Evolutionary conservation across 2,888 invertebrate species (phyloP).

Genomic region (Hirtodrosophila alboralis): DNA sequence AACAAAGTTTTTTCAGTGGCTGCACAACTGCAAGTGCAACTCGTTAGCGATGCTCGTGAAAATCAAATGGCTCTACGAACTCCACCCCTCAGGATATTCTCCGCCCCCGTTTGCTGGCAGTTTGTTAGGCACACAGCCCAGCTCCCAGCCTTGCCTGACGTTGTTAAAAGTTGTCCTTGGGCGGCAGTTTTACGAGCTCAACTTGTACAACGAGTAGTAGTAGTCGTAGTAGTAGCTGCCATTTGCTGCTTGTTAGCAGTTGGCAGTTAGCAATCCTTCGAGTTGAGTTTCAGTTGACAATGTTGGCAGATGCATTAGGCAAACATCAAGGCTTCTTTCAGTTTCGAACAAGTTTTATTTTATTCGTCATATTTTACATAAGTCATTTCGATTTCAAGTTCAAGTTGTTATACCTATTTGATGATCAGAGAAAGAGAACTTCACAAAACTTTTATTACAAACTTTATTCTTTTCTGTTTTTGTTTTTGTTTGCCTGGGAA

Average conservation of each 20-base stretch:
- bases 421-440: slow-evolving; percentile 42
- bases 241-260: slow-evolving; percentile 70
- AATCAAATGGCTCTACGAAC: slow-evolving; percentile 61
- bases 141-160: slow-evolving; percentile 34
- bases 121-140: slow-evolving; percentile 24
- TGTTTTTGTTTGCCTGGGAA: slow-evolving; percentile 35
- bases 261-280: slow-evolving; percentile 38
- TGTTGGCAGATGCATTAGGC: slow-evolving; percentile 66
- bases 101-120: background rate
- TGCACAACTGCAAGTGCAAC: slow-evolving; percentile 63
- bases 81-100: background rate
- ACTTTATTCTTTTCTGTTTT: slow-evolving; percentile 31
- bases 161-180: slow-evolving; percentile 70
- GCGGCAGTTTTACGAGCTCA: slow-evolving; percentile 66
- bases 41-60: slow-evolving; percentile 70
- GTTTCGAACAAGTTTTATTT: slow-evolving; percentile 37
- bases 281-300: slow-evolving; percentile 66
- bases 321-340: slow-evolving; percentile 47
- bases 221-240: slow-evolving; percentile 61
- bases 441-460: slow-evolving; percentile 59
- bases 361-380: slow-evolving; percentile 25
- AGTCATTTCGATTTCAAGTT: slow-evolving; percentile 67
- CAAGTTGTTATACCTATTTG: slow-evolving; percentile 54
- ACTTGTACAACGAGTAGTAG: too few species aligned
- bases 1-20: slow-evolving; percentile 22